These are phyloP conservation scores for Anas georgica DNA, from an alignment of 2,797 vertebrate species.

Conservation along the genomic window DNA sequence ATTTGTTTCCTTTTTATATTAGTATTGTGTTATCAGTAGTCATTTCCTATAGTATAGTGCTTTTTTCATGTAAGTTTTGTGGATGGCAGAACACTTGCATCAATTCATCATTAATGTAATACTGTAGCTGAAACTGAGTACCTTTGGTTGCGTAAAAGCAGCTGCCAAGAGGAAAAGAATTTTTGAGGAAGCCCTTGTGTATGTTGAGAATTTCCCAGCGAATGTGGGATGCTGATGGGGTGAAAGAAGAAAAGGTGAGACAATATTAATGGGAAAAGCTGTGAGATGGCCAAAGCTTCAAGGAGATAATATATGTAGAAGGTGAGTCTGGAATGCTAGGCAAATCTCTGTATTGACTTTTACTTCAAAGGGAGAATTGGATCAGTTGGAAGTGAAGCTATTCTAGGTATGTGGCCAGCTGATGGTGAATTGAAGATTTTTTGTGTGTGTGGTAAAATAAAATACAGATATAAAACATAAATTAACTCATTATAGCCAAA, in stretches of 20 bases:
- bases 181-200: background rate
- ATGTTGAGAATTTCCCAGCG: background rate
- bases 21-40: background rate
- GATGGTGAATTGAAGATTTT: accelerated
- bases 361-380: background rate
- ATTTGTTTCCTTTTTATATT: background rate
- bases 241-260: background rate
- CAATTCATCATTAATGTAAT: background rate
- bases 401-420: background rate
- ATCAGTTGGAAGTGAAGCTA: background rate
- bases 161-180: background rate
- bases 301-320: background rate
- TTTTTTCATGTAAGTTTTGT: background rate
- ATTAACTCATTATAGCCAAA: too few relatives aligned
- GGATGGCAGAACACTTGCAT: background rate
- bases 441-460: background rate
- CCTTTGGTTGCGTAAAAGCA: background rate
- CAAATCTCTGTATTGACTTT: background rate
- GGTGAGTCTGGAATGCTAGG: background rate
- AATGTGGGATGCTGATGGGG: background rate
- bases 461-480: background rate
- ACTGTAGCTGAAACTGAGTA: background rate
- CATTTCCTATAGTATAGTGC: background rate
- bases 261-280: background rate
- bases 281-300: background rate